These are phyloP conservation scores for Vespertilio murinus DNA, from an alignment of 2,797 vertebrate genomes.

Conservation along the genomic window DNA sequence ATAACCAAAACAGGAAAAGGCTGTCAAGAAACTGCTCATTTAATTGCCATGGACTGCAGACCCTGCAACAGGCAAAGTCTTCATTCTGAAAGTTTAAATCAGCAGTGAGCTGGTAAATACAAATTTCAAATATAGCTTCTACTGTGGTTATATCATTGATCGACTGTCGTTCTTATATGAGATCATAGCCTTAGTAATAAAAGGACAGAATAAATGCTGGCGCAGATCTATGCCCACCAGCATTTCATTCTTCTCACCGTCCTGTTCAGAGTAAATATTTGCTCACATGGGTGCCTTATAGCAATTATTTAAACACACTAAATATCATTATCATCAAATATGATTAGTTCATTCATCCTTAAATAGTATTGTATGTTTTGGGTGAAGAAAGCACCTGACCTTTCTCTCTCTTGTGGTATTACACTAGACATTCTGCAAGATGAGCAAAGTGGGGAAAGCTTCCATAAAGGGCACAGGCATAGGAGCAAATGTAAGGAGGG, in stretches of 20 bases:
- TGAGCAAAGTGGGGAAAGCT: not conserved
- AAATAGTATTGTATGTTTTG: not conserved
- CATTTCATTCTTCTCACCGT: not conserved
- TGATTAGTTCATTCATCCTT: not conserved
- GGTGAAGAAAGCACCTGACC: not conserved
- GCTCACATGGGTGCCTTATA: not conserved
- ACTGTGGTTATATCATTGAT: not conserved
- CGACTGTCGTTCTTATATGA: not conserved
- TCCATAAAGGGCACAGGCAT: not conserved
- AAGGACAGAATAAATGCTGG: constrained; percentile 1
- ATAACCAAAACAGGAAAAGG: not conserved
- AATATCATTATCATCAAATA: not conserved
- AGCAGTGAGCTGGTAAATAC: not conserved
- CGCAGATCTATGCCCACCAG: not conserved
- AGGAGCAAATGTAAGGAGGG: not conserved
- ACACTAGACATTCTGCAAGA: not conserved
- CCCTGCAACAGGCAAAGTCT: not conserved
- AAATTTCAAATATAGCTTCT: not conserved
- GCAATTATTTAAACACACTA: not conserved
- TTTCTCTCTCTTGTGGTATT: not conserved
- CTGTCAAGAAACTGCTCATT: not conserved
- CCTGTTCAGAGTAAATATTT: constrained; percentile 34
- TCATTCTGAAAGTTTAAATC: constrained; percentile 18
- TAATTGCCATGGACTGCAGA: not conserved
- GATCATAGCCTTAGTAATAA: not conserved